These are phyloP conservation scores for Forpus xanthops DNA, from an alignment of 2,797 vertebrate genomes.

Conservation along the genomic window DNA sequence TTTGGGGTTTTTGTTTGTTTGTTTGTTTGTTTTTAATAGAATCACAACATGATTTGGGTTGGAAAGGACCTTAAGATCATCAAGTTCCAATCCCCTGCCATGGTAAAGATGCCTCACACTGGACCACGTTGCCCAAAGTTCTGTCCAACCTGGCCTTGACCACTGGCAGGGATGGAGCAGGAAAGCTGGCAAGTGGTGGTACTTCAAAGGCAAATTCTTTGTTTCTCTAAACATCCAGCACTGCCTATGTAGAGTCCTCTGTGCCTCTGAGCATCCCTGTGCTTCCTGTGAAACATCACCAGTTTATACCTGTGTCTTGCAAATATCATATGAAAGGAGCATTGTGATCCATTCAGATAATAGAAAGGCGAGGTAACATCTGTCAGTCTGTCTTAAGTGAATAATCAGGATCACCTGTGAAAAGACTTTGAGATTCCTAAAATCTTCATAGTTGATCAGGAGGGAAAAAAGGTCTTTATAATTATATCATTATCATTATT, in stretches of 20 bases:
- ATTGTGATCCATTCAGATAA: not conserved
- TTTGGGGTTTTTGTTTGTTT: not conserved
- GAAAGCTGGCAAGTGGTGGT: not conserved
- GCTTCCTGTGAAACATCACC: not conserved
- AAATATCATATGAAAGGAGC: not conserved
- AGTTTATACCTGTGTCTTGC: not conserved
- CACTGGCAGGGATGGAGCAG: not conserved
- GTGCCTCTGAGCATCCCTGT: not conserved
- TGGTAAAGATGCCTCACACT: not conserved
- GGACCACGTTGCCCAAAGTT: not conserved
- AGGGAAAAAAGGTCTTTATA: too few species aligned
- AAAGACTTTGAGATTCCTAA: not conserved
- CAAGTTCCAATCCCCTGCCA: not conserved
- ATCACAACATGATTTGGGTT: not conserved
- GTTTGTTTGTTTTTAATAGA: too few species aligned
- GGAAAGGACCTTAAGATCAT: not conserved
- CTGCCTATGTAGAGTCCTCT: fast-evolving
- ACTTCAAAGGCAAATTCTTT: not conserved
- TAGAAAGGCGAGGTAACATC: not conserved
- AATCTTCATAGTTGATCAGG: fast-evolving
- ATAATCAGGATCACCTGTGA: not conserved
- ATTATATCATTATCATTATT: too few species aligned
- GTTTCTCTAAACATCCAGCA: not conserved
- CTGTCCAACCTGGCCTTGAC: not conserved
- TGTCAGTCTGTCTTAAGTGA: not conserved